Evolutionary conservation across 2,888 invertebrate species (phyloP).

Genomic region (Scelioninae gen. 2): DNA sequence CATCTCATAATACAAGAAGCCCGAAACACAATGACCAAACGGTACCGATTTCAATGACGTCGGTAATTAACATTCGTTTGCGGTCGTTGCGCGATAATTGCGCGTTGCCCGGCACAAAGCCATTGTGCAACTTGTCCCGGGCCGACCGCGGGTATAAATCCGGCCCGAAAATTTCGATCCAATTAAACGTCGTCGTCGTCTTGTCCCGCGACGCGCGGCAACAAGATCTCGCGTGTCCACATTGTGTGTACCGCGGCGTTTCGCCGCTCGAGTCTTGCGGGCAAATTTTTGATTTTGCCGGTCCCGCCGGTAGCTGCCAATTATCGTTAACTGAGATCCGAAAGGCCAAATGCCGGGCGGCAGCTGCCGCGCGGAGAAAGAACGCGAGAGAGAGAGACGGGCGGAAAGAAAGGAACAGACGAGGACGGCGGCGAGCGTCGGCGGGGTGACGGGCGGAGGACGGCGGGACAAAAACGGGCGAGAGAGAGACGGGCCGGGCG

Average conservation of each 20-base stretch:
- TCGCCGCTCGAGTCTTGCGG: slow-evolving; percentile 28
- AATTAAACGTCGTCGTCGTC: slow-evolving; percentile 40
- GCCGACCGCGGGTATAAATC: slow-evolving; percentile 3
- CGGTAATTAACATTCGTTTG: slow-evolving; percentile 9
- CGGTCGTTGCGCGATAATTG: slow-evolving; percentile 24
- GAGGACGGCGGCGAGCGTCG: slow-evolving; percentile 7
- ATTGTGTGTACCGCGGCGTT: slow-evolving; percentile 49
- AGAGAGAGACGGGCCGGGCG: slow-evolving; percentile 19
- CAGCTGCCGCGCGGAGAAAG: slow-evolving; percentile 59
- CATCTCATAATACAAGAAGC: too few relatives aligned
- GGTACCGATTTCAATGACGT: not conserved
- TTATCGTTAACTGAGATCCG: slow-evolving; percentile 71
- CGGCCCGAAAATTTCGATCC: slow-evolving; percentile 37
- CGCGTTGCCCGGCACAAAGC: slow-evolving; percentile 22
- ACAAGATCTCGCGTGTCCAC: slow-evolving; percentile 51
- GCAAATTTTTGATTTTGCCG: slow-evolving; percentile 63
- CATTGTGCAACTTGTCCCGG: slow-evolving; percentile 38
- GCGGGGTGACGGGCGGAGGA: not conserved
- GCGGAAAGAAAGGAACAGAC: slow-evolving; percentile 53
- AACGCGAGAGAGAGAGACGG: slow-evolving; percentile 32
- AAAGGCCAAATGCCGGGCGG: slow-evolving; percentile 63
- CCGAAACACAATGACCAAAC: too few relatives aligned
- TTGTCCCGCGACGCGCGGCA: slow-evolving; percentile 30
- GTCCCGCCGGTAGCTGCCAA: slow-evolving; percentile 68
- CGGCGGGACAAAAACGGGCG: not conserved